Base-by-base conservation (phyloP, 92 coral and sea anemone genomes). In the Isaurus tuberculatus region DNA sequence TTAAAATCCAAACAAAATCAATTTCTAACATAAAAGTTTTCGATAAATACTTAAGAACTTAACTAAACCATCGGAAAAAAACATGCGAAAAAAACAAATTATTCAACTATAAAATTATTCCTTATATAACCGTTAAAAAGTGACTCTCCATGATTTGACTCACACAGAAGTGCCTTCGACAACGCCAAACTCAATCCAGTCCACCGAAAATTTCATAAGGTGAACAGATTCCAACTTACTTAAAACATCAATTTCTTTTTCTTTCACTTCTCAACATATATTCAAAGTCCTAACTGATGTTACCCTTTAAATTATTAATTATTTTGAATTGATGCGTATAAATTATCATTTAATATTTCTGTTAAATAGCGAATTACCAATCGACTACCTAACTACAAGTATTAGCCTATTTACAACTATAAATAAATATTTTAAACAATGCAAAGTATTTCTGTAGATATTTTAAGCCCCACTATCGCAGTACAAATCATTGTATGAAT, bases 361-460 rank as follows among this genome's bases (percentile, higher is more conserved):
- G 7, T 0, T 4, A 40, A 40, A 2, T 53, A 51, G 19, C 19
- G 31, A 75, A 55, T 75, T 53, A 27, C 68, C 70, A 20, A 77
- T 36, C 23, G 3, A 60, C 33, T 33, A 13, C 32, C 82, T 77
- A 77, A 55, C 82, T 77, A 77, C 82, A 77, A 58, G 11, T 77
- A 46, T 57, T 57, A 77, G 65, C 57, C 19, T 77, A 77, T 77
- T 77, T 77, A 77, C 82, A 77, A 77, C 30, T 58, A 77, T 77
- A 77, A 77, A 77, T 77, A 77, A 71, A 77, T 58, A 43, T 31
- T 22, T 33, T 58, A 77, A 77, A 77, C 58, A 57, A 22, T 77
- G 30, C 23, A 48, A 25, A 57, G 48, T 31, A 8, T 32, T 19
- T 19, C 5, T 58, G 29, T 34, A 22, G 20, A 58, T 61, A 77